Conservation (phyloP, 1,140 invertebrate species). For the Metaphire vulgaris region DNA sequence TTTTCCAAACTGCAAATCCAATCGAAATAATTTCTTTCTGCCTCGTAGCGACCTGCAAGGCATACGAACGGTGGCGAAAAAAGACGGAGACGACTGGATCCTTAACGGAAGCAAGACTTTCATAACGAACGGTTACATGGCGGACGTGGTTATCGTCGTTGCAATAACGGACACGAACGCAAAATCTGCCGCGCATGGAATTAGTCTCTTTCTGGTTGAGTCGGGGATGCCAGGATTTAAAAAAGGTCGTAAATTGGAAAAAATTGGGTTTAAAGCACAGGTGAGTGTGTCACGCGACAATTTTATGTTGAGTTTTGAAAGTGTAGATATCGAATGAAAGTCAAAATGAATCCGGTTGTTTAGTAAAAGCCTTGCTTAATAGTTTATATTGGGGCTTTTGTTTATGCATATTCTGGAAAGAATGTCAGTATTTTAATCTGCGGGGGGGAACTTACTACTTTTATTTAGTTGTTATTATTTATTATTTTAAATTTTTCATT, state of each 20-base stretch:
- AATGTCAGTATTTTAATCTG: too few species aligned
- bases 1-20: too few species aligned
- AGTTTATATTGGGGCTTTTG: too few species aligned
- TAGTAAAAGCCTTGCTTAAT: too few species aligned
- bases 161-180: conserved; percentile 52
- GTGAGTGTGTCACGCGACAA: conserved; percentile 36
- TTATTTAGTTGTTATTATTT: too few species aligned
- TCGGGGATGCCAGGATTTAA: conserved; percentile 53
- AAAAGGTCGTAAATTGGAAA: conserved; percentile 54
- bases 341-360: too few species aligned
- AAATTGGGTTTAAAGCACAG: conserved; percentile 54
- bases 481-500: too few species aligned
- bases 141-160: conserved; percentile 54
- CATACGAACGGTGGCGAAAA: conserved; percentile 51
- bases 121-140: conserved; percentile 55
- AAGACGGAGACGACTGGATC: conserved; percentile 54
- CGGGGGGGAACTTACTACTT: too few species aligned
- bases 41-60: conserved; percentile 53
- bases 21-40: not conserved
- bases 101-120: conserved; percentile 55
- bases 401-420: too few species aligned
- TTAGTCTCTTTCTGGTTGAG: conserved; percentile 55
- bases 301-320: too few species aligned
- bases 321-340: too few species aligned
- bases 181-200: conserved; percentile 53